Evolutionary conservation across 2,113 vertebrate genomes (phyloP).

Genomic region (Gymnobelideus leadbeateri): DNA sequence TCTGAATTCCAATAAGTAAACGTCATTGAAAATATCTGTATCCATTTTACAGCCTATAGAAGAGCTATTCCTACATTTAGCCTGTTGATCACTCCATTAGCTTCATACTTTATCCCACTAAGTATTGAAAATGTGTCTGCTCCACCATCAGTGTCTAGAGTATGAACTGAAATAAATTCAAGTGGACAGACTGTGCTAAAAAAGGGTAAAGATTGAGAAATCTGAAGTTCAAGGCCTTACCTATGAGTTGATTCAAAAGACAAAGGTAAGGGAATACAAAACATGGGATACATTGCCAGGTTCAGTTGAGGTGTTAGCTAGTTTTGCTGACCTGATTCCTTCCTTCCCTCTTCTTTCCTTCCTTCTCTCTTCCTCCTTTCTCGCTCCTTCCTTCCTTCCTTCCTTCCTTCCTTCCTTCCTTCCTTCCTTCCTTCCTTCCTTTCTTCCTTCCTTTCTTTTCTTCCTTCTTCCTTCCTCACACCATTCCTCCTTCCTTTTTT

Average conservation of each 20-base stretch:
- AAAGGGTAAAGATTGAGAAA: background rate
- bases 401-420: background rate
- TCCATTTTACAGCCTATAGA: background rate
- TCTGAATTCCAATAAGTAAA: background rate
- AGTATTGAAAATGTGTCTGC: background rate
- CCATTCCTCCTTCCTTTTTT: background rate
- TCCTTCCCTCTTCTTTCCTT: background rate
- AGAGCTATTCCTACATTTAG: background rate
- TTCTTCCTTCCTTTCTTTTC: rapidly evolving
- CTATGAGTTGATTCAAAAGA: background rate
- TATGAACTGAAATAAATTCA: background rate
- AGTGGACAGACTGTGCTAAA: background rate
- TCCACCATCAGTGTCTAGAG: background rate
- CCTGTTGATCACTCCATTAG: background rate
- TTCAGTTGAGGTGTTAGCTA: background rate
- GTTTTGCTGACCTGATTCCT: background rate
- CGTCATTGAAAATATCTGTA: background rate
- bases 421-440: background rate
- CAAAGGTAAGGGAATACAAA: background rate
- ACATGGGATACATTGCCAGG: background rate
- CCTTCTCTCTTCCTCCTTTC: background rate
- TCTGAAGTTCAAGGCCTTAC: background rate
- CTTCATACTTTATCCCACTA: background rate
- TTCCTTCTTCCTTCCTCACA: background rate
- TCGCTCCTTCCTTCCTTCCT: background rate